Evolutionary conservation across 2,888 invertebrate species (phyloP).

Genomic region (Dioctria linearis): DNA sequence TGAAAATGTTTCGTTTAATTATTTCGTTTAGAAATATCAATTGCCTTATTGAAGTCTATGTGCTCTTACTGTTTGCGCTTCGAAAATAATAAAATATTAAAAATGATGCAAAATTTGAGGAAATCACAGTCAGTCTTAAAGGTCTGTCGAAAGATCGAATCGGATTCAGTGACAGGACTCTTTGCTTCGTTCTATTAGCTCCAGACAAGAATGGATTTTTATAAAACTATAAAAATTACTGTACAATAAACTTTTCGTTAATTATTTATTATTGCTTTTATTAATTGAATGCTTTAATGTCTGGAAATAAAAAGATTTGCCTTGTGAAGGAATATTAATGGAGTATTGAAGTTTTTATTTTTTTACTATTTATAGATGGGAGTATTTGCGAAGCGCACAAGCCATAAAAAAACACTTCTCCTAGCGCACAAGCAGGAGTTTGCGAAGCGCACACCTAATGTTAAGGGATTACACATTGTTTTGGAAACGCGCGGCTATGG

Average conservation of each 20-base stretch:
- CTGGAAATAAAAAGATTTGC: too few species aligned
- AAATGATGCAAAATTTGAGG: conserved; percentile 5
- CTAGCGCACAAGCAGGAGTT: too few species aligned
- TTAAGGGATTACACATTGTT: too few species aligned
- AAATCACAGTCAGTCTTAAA: not conserved
- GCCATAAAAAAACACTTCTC: too few species aligned
- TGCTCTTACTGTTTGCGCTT: conserved; percentile 26
- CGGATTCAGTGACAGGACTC: conserved; percentile 1
- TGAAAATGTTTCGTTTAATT: not conserved
- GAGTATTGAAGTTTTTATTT: too few species aligned
- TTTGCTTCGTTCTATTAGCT: not conserved
- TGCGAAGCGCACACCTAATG: too few species aligned
- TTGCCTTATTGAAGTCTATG: conserved; percentile 11
- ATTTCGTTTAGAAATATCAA: not conserved
- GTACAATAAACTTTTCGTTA: conserved; percentile 40
- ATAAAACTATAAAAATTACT: conserved; percentile 32
- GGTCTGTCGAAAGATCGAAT: not conserved
- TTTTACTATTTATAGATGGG: too few species aligned
- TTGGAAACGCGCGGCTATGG: too few species aligned
- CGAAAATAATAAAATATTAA: conserved; percentile 15
- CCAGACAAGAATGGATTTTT: conserved; percentile 12
- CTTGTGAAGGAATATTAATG: too few species aligned
- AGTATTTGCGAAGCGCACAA: too few species aligned
- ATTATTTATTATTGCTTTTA: not conserved
- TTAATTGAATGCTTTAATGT: not conserved